Conservation (phyloP, 2,113 vertebrate species). For the Cephalopholis sonnerati region DNA sequence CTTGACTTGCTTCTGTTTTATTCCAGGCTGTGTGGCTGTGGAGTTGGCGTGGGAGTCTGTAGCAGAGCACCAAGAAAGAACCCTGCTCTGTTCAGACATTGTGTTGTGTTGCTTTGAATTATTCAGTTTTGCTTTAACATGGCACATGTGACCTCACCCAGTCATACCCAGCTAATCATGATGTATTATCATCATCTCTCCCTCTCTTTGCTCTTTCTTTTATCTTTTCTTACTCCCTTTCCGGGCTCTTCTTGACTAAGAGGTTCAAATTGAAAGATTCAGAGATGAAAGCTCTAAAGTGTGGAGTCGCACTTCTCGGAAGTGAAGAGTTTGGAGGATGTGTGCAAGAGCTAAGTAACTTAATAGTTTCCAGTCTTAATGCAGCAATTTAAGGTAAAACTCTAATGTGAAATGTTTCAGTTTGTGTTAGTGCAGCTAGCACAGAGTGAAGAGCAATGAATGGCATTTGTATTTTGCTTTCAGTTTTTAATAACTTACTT, state of each 20-base stretch:
- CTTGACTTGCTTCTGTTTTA: conserved; percentile 52
- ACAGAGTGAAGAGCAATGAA: background rate
- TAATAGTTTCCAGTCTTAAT: background rate
- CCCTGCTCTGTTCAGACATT: conserved; percentile 24
- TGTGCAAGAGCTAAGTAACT: background rate
- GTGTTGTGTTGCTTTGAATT: conserved; percentile 69
- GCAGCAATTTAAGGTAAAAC: background rate
- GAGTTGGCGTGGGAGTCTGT: conserved; percentile 29
- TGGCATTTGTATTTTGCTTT: background rate
- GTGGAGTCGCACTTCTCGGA: background rate
- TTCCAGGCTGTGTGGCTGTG: conserved; percentile 28
- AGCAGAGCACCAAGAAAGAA: conserved; percentile 33
- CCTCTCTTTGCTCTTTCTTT: background rate
- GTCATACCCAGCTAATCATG: conserved; percentile 51
- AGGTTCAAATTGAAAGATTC: conserved; percentile 1
- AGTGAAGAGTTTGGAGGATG: background rate
- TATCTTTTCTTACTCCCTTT: background rate
- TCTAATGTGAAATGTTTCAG: background rate
- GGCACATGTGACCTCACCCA: conserved; percentile 50
- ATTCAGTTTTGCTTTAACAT: conserved; percentile 69
- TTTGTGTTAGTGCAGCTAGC: background rate
- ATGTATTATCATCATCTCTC: conserved; percentile 38
- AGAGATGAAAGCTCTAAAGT: background rate
- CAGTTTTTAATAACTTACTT: background rate
- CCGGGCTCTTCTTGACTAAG: background rate